Percentiles rank a stretch among this genome's conserved stretches.
Evolutionary conservation across 2,888 invertebrate species (phyloP).

Genomic region (Lepidonotus clava): DNA sequence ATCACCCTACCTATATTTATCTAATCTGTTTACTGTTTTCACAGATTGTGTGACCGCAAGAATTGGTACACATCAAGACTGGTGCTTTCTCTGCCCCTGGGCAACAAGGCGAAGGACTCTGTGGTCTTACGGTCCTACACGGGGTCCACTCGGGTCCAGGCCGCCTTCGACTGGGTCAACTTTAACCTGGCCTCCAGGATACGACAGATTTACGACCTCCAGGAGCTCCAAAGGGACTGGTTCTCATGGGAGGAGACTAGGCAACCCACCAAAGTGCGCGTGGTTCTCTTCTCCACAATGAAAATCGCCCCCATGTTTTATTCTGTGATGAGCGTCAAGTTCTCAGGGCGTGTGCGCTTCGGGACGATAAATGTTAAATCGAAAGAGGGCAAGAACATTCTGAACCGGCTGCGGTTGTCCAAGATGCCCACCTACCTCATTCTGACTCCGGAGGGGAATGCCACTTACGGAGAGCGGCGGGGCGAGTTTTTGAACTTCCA

Average conservation of each 20-base stretch:
- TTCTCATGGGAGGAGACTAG: constrained; percentile 69
- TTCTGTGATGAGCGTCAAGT: constrained; percentile 82
- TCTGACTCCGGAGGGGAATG: constrained; percentile 80
- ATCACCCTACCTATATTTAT: too few relatives aligned
- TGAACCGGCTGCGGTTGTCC: constrained; percentile 63
- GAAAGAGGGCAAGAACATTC: constrained; percentile 65
- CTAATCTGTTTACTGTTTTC: too few relatives aligned
- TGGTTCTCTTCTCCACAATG: constrained; percentile 81
- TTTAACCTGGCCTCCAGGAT: constrained; percentile 80
- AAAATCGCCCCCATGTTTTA: constrained; percentile 81
- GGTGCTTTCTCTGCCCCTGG: constrained; percentile 81
- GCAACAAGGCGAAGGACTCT: constrained; percentile 81
- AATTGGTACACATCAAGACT: constrained; percentile 81
- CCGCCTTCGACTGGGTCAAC: constrained; percentile 81
- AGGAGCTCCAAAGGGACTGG: constrained; percentile 78
- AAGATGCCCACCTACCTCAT: constrained; percentile 79
- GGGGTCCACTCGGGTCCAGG: constrained; percentile 75
- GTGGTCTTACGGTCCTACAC: constrained; percentile 79
- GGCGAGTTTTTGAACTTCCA: constrained; percentile 81
- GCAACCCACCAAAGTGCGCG: constrained; percentile 69
- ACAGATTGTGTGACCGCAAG: constrained; percentile 81
- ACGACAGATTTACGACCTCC: constrained; percentile 73
- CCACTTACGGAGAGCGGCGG: constrained; percentile 79
- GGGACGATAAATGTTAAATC: constrained; percentile 74
- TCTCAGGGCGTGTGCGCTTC: constrained; percentile 82